Conservation (phyloP, 2,797 vertebrate genomes). For the Lithobates sylvaticus region DNA sequence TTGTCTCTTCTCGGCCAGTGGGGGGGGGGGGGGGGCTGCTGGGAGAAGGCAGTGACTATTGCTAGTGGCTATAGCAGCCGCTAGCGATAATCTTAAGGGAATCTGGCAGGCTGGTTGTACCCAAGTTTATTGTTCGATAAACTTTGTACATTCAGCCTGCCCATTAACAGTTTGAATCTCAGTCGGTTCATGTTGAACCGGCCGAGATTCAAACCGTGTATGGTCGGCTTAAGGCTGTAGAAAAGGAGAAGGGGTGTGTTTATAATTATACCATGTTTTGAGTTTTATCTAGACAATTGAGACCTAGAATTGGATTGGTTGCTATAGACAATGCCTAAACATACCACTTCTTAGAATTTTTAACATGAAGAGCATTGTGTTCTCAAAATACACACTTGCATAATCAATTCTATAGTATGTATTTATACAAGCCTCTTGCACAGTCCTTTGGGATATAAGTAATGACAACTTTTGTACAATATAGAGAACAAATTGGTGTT, state of each 20-base stretch:
- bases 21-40: no score
- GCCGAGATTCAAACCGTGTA: no score
- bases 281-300: background rate
- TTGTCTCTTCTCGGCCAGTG: no score
- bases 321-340: background rate
- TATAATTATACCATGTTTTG: background rate
- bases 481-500: background rate
- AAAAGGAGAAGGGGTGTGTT: background rate
- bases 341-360: background rate
- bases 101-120: no score
- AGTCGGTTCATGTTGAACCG: no score
- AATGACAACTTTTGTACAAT: background rate
- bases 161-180: no score
- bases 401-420: background rate
- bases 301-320: background rate
- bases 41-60: no score
- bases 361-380: background rate
- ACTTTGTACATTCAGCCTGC: no score
- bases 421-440: background rate
- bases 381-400: background rate
- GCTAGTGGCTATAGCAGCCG: no score
- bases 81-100: no score
- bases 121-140: no score
- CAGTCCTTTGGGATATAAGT: background rate
- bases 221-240: background rate